These are phyloP conservation scores for Cydia splendana DNA, from an alignment of 1,140 invertebrate species.

Conservation along the genomic window DNA sequence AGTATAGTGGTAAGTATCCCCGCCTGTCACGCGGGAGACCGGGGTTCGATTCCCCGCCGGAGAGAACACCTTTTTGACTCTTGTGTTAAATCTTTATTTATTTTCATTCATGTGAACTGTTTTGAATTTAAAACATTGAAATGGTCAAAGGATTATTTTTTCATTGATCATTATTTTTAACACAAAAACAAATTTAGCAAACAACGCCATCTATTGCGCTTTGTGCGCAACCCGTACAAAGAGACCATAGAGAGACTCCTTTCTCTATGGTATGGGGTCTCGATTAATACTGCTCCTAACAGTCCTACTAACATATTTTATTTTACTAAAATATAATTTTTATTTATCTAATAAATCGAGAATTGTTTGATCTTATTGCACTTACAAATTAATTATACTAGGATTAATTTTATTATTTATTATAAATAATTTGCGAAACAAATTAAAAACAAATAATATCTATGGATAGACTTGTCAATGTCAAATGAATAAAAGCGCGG, in stretches of 20 bases:
- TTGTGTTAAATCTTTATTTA: neutral
- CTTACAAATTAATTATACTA: no score
- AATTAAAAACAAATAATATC: no score
- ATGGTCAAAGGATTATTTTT: no score
- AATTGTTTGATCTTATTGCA: no score
- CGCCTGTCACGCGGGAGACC: constrained; percentile 32
- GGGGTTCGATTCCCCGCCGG: constrained; percentile 32
- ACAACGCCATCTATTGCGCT: constrained; percentile 11
- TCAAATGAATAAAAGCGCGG: no score
- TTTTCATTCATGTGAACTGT: neutral
- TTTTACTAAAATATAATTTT: neutral
- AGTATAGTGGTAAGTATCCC: constrained; percentile 33
- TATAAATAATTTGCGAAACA: no score
- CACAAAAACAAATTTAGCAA: neutral
- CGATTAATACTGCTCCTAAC: neutral
- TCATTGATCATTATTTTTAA: neutral
- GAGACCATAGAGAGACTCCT: neutral
- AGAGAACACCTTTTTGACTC: neutral
- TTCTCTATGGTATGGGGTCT: neutral
- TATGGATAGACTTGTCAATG: no score
- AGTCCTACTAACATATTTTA: neutral
- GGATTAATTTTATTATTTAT: no score
- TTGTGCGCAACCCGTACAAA: neutral
- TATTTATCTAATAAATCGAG: neutral
- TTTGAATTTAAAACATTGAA: neutral